A percentile compares a stretch with the other conserved stretches of the same genome.
Evolutionary conservation across 2,113 vertebrate species (phyloP).

Genomic region (Daphoenositta chrysoptera): DNA sequence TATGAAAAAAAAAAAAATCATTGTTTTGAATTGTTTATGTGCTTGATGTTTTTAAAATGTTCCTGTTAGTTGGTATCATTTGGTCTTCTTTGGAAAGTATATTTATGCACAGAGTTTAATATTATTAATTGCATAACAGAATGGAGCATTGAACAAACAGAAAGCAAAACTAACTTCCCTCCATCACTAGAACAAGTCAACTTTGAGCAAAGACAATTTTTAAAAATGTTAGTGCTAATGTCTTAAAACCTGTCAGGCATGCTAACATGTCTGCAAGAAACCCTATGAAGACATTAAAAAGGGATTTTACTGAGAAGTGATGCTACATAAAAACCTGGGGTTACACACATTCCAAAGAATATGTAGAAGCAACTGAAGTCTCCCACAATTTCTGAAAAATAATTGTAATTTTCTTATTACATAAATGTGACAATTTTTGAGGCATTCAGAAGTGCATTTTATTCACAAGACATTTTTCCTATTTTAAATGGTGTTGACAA

Average conservation of each 20-base stretch:
- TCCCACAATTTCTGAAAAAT: neutral
- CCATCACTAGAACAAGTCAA: neutral
- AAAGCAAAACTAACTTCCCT: neutral
- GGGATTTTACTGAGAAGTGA: neutral
- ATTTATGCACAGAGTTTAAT: neutral
- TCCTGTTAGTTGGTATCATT: neutral
- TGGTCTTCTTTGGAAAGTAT: neutral
- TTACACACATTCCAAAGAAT: neutral
- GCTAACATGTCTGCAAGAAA: neutral
- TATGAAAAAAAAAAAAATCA: neutral
- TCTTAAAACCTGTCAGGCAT: neutral
- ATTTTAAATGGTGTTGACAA: neutral
- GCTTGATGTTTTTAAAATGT: neutral
- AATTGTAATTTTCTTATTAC: neutral
- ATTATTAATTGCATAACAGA: accelerated
- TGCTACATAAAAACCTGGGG: neutral
- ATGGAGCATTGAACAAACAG: neutral
- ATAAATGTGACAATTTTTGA: neutral
- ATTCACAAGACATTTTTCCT: neutral
- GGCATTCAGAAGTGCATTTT: neutral
- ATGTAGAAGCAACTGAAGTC: neutral
- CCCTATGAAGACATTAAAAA: neutral
- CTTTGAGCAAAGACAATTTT: neutral
- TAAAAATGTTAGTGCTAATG: neutral
- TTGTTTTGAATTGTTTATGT: neutral